These are phyloP conservation scores for Mimumesa dahlbomi DNA, from an alignment of 2,888 invertebrate species.

Conservation along the genomic window DNA sequence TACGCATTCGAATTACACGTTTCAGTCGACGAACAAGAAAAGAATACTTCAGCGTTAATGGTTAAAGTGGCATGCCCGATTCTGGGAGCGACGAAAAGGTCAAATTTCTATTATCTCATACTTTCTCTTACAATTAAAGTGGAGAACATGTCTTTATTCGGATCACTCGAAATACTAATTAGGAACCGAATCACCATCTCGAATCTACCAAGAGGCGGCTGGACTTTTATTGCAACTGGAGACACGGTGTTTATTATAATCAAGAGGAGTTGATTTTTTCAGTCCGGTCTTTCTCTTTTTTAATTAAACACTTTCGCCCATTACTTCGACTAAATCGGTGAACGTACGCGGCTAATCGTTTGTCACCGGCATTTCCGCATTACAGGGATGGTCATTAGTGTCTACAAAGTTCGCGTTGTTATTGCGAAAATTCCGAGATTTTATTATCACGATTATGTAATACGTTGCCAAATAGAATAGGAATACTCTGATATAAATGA, in stretches of 20 bases:
- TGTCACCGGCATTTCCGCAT: constrained; percentile 1
- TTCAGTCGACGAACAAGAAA: neutral
- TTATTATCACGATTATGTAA: neutral
- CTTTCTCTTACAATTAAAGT: constrained; percentile 52
- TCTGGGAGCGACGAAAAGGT: constrained; percentile 27
- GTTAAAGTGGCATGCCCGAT: constrained; percentile 1
- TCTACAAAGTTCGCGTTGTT: neutral
- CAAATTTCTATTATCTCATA: constrained; percentile 35
- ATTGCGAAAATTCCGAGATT: neutral
- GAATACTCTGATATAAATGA: too few relatives aligned
- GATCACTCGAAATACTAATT: constrained; percentile 38
- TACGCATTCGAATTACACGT: neutral
- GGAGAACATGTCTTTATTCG: constrained; percentile 20
- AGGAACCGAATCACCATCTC: constrained; percentile 16
- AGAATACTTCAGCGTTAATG: neutral
- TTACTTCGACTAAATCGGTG: constrained; percentile 11
- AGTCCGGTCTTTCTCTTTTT: constrained; percentile 20
- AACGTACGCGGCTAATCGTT: neutral
- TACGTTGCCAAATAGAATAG: too few relatives aligned
- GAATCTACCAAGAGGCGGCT: constrained; percentile 3
- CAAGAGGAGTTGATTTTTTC: neutral
- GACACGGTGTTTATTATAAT: neutral
- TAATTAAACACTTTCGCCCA: constrained; percentile 34
- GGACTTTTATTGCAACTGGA: constrained; percentile 35
- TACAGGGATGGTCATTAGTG: neutral